Base-by-base conservation (phyloP, 2,797 vertebrate genomes). In the Mormyrus proboscirostris region DNA sequence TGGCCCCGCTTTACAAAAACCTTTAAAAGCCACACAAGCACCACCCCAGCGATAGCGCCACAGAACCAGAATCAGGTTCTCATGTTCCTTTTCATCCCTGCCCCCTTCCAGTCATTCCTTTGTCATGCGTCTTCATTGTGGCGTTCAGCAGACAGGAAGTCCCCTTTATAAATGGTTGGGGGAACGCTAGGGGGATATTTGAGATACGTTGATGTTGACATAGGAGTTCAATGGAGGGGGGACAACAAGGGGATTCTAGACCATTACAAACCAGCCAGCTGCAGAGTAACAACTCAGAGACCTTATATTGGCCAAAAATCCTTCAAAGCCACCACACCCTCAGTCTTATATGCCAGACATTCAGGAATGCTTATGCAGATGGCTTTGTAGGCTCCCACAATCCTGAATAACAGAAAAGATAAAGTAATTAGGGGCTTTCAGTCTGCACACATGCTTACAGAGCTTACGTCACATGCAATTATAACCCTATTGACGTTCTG, bases 61-160 rank as follows among this genome's bases (percentile, higher is more conserved):
- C 14, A n/a, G 33, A 51, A 87, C 51, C 29, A 86, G 51, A 53
- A 86, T 82, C 62, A 29, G 44, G 33, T 86, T 83, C 87, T 69
- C 90, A 44, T 38, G 4, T 33, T 79, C 33, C 50, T 29, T 55
- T 87, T 76, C 62, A 76, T 44, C 87, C 16, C 57, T 19, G 6
- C 62, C 47, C 25, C 41, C 47, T 50, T 55, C 53, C 44, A 47
- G 57, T 47, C 2, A 41, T 69, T 47, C 57, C 51, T 41, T 82
- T 85, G 88, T 89, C 89, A 82, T 73, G 84, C 91, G 79, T 88
- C 84, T 16, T 62, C 91, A 93, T 91, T 92, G 91, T 93, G 0
- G 89, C 89, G 91, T 92, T 92, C 90, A 88, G 87, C 22, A 92
- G 91, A 90, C 90, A 91, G 92, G 92, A 93, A 92, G 90, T 91